Percentiles rank a stretch among this genome's conserved stretches.
These are phyloP conservation scores for Epinephelus malabaricus DNA, from an alignment of 2,797 vertebrate genomes.

Conservation along the genomic window DNA sequence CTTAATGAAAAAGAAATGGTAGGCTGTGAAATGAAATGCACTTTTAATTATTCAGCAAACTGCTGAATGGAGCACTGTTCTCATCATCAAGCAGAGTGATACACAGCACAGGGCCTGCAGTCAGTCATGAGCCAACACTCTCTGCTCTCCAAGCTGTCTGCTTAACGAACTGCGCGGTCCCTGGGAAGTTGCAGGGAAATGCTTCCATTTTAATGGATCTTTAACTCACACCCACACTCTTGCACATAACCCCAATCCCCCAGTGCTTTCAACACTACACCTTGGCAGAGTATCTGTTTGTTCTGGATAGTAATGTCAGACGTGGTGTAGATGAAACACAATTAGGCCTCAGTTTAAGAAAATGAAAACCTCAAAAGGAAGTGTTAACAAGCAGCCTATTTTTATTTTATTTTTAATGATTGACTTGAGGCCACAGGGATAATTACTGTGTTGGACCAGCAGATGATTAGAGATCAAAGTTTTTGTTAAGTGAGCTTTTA, in stretches of 20 bases:
- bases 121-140: conserved; percentile 52
- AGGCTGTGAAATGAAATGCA: conserved; percentile 65
- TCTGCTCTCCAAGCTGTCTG: conserved; percentile 46
- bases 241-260: conserved; percentile 8
- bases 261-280: conserved; percentile 13
- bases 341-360: not conserved
- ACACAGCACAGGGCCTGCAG: conserved; percentile 35
- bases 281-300: conserved; percentile 11
- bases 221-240: conserved; percentile 57
- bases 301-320: not conserved
- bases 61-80: conserved; percentile 53
- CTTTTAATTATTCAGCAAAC: conserved; percentile 74
- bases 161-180: conserved; percentile 61
- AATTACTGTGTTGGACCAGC: conserved; percentile 1
- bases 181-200: conserved; percentile 43
- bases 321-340: not conserved
- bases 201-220: conserved; percentile 62
- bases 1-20: conserved; percentile 44
- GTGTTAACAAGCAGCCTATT: conserved; percentile 18
- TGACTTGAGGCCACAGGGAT: conserved; percentile 1
- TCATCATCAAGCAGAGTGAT: conserved; percentile 58
- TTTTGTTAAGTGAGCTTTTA: conserved; percentile 21
- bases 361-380: not conserved
- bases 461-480: conserved; percentile 35
- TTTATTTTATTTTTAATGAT: conserved; percentile 38